These are phyloP conservation scores for Pachyuromys duprasi DNA, from an alignment of 2,797 vertebrate genomes.

Conservation along the genomic window DNA sequence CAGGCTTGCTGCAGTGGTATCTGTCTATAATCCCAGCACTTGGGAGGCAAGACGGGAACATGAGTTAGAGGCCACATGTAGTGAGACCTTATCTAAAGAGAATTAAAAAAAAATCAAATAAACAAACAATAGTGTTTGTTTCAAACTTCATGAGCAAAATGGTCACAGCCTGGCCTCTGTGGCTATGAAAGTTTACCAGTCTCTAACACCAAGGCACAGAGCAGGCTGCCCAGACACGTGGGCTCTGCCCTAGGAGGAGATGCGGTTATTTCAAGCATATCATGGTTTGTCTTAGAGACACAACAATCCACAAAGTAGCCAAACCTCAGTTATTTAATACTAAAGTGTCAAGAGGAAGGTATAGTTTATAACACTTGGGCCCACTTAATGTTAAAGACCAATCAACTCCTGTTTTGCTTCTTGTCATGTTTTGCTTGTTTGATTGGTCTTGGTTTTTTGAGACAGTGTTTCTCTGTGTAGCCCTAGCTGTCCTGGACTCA, in stretches of 20 bases:
- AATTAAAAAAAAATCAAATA: background rate
- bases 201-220: background rate
- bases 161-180: background rate
- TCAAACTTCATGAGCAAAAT: background rate
- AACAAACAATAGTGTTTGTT: background rate
- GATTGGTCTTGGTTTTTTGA: too few relatives aligned
- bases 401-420: background rate
- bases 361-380: background rate
- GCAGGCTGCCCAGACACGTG: background rate
- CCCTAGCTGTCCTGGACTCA: too few relatives aligned
- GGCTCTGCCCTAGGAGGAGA: background rate
- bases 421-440: too few relatives aligned
- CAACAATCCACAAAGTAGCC: background rate
- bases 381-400: constrained; percentile 6
- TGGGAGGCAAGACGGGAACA: background rate
- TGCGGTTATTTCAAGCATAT: background rate
- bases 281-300: background rate
- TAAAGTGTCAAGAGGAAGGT: background rate
- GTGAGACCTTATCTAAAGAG: background rate
- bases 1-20: background rate
- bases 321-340: background rate
- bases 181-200: background rate
- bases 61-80: background rate
- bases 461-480: too few relatives aligned
- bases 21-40: background rate